Base-by-base conservation (phyloP, 2,797 vertebrate genomes). In the Malacoctenus gilli region DNA sequence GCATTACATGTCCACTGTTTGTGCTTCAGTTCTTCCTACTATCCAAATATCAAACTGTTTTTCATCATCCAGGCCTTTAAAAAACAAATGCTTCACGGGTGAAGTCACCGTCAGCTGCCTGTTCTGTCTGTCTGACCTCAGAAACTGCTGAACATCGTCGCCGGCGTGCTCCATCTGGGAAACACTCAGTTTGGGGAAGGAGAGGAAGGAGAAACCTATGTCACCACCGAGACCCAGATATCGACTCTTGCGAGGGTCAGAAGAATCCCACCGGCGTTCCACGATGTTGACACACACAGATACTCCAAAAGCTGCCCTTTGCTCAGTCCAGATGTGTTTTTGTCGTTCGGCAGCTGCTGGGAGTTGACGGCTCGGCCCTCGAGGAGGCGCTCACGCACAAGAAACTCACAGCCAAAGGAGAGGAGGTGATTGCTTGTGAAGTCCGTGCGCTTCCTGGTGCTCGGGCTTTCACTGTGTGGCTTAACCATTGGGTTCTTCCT, bases 331-430 rank as follows among this genome's bases (percentile, higher is more conserved):
- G 64, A 85, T 84, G 67, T 75, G 66, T 75, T 74, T n/a, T n/a
- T n/a, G 51, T 71, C 62, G 57, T 70, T 58, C 75, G 87, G 34
- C 91, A 99, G 97, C 93, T 99, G 77, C 85, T 99, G 30, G 92
- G 91, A 5, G 94, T 98, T 19, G 93, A 96, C 22, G 91, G 87
- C 35, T 81, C 87, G 0, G 89, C 86, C 2, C 90, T 99, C 36
- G 85, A 89, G 65, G 93, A 95, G 72, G 94, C 95, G 0, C 84
- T 99, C 76, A 98, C 88, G 25, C 97, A 99, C 87, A 97, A 94
- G 92, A 99, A 98, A 85, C 95, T 99, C 83, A 96, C 93, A 23
- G 96, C 97, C 68, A 99, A 98, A 86, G 97, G 94, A 44, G 97
- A 99, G 42, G 95, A 99, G 95, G 97, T 99, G 75, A 75, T 37